Conservation (phyloP, 1,140 invertebrate species). For the Choristoneura fumiferana region DNA sequence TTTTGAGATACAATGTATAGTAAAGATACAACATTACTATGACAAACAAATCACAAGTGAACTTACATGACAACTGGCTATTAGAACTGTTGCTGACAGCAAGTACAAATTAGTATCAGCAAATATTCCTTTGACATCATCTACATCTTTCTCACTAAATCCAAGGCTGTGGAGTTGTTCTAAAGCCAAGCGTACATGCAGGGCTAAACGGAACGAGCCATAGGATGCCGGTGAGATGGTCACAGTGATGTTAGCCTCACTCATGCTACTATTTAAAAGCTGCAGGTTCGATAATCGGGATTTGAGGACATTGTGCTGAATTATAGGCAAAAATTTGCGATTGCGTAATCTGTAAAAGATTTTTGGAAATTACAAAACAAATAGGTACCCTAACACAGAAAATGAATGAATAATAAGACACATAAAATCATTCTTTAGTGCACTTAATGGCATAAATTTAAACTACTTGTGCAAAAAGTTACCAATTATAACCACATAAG, state of each 20-base stretch:
- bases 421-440: too few relatives aligned
- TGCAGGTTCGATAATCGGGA: constrained; percentile 87
- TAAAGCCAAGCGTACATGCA: constrained; percentile 90
- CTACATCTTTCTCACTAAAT: constrained; percentile 95
- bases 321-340: constrained; percentile 89
- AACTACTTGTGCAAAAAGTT: too few relatives aligned
- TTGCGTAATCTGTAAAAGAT: constrained; percentile 78
- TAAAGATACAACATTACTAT: not conserved
- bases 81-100: constrained; percentile 93
- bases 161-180: constrained; percentile 86
- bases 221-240: constrained; percentile 82
- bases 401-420: too few relatives aligned
- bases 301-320: constrained; percentile 90
- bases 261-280: constrained; percentile 79
- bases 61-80: constrained; percentile 96
- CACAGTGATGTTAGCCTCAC: constrained; percentile 80
- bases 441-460: too few relatives aligned
- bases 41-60: not conserved
- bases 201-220: constrained; percentile 85
- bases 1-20: too few relatives aligned
- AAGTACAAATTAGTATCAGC: constrained; percentile 97
- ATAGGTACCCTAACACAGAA: too few relatives aligned
- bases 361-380: too few relatives aligned
- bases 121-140: constrained; percentile 98
- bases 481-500: too few relatives aligned